Percentiles rank a stretch among this genome's conserved stretches.
Evolutionary conservation across 64 coral and sea anemone species (phyloP).

Genomic region (Montipora foliosa): DNA sequence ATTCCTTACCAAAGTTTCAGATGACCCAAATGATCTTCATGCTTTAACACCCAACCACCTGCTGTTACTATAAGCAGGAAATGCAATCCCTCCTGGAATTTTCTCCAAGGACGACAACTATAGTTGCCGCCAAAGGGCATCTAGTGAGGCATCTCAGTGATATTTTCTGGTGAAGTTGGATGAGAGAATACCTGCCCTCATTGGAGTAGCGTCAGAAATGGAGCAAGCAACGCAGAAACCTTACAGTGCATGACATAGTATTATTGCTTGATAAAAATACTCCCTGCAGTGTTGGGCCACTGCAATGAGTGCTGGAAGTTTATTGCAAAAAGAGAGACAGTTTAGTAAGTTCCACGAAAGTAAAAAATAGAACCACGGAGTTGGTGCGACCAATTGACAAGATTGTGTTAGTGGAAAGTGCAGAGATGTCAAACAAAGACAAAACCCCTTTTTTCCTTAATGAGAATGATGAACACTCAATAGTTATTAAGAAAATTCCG

Average conservation of each 20-base stretch:
- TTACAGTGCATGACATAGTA: neutral
- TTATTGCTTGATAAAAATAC: neutral
- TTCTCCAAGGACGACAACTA: constrained; percentile 6
- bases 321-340: neutral
- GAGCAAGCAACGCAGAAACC: neutral
- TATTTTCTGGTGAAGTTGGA: neutral
- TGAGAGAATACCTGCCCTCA: neutral
- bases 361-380: neutral
- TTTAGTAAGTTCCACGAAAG: neutral
- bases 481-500: neutral
- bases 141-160: neutral
- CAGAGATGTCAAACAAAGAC: neutral
- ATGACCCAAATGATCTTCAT: neutral
- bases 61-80: neutral
- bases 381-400: constrained; percentile 4
- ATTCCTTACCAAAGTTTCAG: neutral
- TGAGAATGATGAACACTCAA: neutral
- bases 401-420: neutral
- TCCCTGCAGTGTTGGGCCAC: neutral
- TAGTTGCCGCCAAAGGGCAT: neutral
- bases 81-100: neutral
- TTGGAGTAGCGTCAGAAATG: neutral
- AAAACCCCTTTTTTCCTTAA: neutral
- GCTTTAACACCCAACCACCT: neutral
- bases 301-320: constrained; percentile 6